Base-by-base conservation (phyloP, 2,113 vertebrate genomes). In the Alligator sinensis region DNA sequence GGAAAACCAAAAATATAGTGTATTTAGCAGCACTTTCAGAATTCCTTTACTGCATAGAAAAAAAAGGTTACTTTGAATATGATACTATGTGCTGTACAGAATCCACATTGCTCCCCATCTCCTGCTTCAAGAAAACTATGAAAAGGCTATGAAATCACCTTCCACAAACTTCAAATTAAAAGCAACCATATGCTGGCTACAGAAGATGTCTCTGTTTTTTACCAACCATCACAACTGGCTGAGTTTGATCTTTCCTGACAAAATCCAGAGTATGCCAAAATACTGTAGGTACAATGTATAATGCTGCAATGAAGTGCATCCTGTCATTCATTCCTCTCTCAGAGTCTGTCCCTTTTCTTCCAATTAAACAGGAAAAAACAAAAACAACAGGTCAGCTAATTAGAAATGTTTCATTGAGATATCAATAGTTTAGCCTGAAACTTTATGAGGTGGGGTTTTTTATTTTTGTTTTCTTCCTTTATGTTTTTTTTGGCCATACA, bases 201-300 rank as follows among this genome's bases (percentile, higher is more conserved):
- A 59, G 38, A 55, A 79, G 82, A 89, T 19, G 34, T 82, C 77
- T 91, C 54, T 88, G 55, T 77, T 87, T 75, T 47, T 72, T 38
- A 82, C 22, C 28, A 66, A 88, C 77, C 19, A 5, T 21, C 68
- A 80, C 63, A 81, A 76, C 34, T 80, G 3, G 4, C 2, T 25
- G 84, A 61, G 4, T 82, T 87, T 76, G 81, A 92, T 84, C 94
- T 93, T 58, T 96, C 87, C 89, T 95, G 82, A 84, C 93, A 91
- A 28, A 59, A 86, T 11, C 11, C 47, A 47, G 47, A 47, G 47
- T 47, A 76, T 61, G 60, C 77, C 89, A 96, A 11, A 54, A 38
- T 70, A 16, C 57, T 84, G 12, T 84, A 87, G 16, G 13, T 86
- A 76, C 28, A 92, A 57, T 22, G 66, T 2, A n/a, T 62, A 84